phyloP scores from a whole-genome alignment of 2,113 vertebrate species.

The Antechinus flavipes region DNA sequence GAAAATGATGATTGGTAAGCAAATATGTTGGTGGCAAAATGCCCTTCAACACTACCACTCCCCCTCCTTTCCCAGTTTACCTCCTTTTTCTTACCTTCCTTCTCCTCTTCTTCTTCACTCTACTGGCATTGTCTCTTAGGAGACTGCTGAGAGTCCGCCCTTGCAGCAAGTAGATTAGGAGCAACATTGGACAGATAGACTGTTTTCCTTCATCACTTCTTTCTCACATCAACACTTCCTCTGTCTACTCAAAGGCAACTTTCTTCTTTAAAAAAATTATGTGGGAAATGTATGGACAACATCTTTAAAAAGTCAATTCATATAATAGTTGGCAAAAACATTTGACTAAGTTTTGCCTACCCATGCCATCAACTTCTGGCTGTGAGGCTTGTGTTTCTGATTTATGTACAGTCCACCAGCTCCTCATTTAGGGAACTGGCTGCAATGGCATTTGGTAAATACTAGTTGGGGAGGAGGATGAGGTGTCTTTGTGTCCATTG shows the following conservation, averaged over 20 bases:
- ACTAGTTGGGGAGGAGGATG: not conserved
- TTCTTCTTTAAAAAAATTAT: conserved; percentile 17
- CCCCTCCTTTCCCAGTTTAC: not conserved
- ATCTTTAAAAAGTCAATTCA: conserved; percentile 46
- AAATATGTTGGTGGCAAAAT: not conserved
- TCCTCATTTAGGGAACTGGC: not conserved
- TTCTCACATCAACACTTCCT: conserved; percentile 32
- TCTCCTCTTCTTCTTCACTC: not conserved
- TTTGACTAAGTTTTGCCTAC: conserved; percentile 43
- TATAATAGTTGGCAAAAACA: conserved; percentile 55
- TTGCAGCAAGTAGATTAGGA: conserved; percentile 49
- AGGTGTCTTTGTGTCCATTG: not conserved
- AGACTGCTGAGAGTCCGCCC: conserved; percentile 52
- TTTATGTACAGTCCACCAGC: not conserved
- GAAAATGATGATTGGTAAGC: not conserved
- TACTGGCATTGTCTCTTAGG: not conserved
- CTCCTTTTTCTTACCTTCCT: not conserved
- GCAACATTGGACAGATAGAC: conserved; percentile 43
- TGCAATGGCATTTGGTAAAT: not conserved
- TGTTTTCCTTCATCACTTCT: conserved; percentile 51
- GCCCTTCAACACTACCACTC: not conserved
- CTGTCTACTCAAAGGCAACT: conserved; percentile 47
- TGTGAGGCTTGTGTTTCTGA: not conserved
- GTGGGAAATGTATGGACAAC: conserved; percentile 39
- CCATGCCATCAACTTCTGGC: not conserved